Base-by-base conservation (phyloP, 1,140 invertebrate species). In the Muscidifurax raptorellus region DNA sequence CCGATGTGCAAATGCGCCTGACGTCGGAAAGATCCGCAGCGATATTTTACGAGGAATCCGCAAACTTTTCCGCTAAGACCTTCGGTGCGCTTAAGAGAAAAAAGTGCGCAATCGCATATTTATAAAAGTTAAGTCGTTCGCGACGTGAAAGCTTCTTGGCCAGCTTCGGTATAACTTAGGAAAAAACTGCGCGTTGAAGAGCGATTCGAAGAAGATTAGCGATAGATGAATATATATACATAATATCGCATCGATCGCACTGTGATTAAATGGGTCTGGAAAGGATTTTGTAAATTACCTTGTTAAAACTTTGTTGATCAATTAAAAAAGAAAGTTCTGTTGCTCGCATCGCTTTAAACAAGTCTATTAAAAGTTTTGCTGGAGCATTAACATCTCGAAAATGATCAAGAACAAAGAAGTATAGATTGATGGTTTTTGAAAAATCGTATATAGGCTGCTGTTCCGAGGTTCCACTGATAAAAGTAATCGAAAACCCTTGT, bases 171-270 rank as follows among this genome's bases (percentile, higher is more conserved):
- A 59, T 59, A 59, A 59, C 18, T n/a, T 59, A 22, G 15, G 47
- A 5, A 18, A 5, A 22, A 52, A 2, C 18, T 52, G 0, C 18
- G 52, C 6, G 22, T 13, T n/a, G n/a, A 18, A 59, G 18, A 59
- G 52, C n/a, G 52, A 59, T 59, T n/a, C 52, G 22, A n/a, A 59
- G 18, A 59, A 59, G 52, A 59, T 59, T 59, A 59, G 52, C 52
- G 52, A 59, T 59, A 59, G 52, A 59, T n/a, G 52, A 59, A 59
- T 59, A n/a, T n/a, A n/a, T n/a, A n/a, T n/a, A n/a, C n/a, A n/a
- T n/a, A n/a, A n/a, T n/a, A n/a, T n/a, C 22, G 15, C 2, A 59
- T 59, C 52, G 52, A 59, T 59, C 52, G 3, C 15, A 52, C 22
- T n/a, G 52, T n/a, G 18, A 59, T 59, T 59, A 59, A 59, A 59